phyloP scores from a whole-genome alignment of 2,113 vertebrate species.

The Etia nguti region DNA sequence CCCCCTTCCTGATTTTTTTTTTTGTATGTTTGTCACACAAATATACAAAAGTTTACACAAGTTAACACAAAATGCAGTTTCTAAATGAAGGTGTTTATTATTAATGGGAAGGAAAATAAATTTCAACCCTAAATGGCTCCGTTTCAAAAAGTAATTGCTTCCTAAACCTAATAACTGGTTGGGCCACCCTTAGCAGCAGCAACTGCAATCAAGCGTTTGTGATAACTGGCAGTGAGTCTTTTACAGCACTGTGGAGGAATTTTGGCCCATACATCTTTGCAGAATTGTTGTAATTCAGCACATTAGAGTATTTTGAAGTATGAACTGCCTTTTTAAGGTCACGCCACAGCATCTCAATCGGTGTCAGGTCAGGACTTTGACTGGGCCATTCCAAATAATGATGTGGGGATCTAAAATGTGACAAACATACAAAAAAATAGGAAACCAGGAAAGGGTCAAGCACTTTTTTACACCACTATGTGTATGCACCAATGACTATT shows the following conservation, averaged over 20 bases:
- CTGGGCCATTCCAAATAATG: not conserved
- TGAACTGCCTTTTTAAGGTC: not conserved
- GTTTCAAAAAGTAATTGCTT: not conserved
- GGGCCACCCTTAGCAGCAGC: not conserved
- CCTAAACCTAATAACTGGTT: not conserved
- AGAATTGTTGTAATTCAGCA: not conserved
- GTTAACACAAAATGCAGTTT: not conserved
- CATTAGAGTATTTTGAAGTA: not conserved
- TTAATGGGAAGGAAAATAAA: not conserved
- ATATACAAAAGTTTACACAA: not conserved
- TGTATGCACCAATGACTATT: not conserved
- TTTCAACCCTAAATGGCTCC: not conserved
- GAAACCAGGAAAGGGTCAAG: not conserved
- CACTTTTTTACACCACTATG: not conserved
- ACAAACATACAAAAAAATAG: not conserved
- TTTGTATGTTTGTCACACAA: not conserved
- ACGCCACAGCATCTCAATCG: not conserved
- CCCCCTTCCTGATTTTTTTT: not conserved
- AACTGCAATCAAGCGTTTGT: not conserved
- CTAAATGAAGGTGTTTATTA: not conserved
- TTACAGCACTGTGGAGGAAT: not conserved
- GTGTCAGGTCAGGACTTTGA: not conserved
- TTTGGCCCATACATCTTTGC: not conserved
- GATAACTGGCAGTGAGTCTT: not conserved
- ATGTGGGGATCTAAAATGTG: not conserved